These are phyloP conservation scores for Rhogogaster chlorosoma DNA, from an alignment of 2,888 invertebrate genomes.

Conservation along the genomic window DNA sequence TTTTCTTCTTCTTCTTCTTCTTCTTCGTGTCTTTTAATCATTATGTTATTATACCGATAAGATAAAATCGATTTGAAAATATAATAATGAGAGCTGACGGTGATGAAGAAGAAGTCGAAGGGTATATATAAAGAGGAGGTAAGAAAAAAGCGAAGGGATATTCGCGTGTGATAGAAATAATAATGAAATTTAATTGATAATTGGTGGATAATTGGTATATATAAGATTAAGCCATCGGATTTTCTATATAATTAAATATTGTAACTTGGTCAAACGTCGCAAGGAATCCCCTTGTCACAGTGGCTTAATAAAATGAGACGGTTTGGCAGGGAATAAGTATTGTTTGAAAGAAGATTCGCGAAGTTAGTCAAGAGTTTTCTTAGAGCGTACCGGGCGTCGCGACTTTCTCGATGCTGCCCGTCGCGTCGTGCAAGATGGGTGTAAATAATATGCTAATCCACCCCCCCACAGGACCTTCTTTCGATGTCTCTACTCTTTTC, in stretches of 20 bases:
- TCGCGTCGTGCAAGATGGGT: slow-evolving; percentile 29
- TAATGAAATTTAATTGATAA: not conserved
- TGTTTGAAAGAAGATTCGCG: slow-evolving; percentile 49
- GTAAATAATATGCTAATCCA: slow-evolving; percentile 51
- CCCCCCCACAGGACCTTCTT: not conserved
- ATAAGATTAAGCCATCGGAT: not conserved
- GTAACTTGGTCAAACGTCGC: not conserved
- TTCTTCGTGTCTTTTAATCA: not conserved
- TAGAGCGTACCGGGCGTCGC: slow-evolving; percentile 8
- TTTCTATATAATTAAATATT: not conserved
- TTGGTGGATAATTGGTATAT: not conserved
- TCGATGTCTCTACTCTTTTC: slow-evolving; percentile 32
- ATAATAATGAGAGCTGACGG: not conserved
- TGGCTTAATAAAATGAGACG: slow-evolving; percentile 45
- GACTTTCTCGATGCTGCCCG: not conserved
- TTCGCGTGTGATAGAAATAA: not conserved
- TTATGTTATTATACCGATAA: not conserved
- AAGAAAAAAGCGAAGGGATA: not conserved
- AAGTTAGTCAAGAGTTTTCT: slow-evolving; percentile 42
- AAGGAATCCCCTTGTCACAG: not conserved
- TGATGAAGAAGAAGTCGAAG: not conserved
- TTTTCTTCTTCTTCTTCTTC: not conserved
- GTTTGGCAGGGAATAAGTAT: slow-evolving; percentile 44
- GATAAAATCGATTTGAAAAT: not conserved
- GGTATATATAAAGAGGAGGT: not conserved